phyloP scores from a whole-genome alignment of 2,797 vertebrate species.

The Heteromormyrus szaboi region DNA sequence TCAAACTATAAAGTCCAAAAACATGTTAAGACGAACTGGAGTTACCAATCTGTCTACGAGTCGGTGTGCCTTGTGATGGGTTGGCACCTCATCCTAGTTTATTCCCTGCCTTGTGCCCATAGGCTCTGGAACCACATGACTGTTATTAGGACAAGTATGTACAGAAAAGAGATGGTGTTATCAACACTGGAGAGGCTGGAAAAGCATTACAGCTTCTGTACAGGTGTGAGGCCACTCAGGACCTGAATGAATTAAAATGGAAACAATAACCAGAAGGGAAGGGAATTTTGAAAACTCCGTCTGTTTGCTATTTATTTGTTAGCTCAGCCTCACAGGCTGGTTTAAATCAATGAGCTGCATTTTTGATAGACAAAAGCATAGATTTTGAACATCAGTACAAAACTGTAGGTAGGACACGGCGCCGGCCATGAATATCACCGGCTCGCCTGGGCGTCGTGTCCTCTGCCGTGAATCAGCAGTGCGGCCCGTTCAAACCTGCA shows the following conservation, averaged over 20 bases:
- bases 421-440: background rate
- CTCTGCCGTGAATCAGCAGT: background rate
- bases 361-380: background rate
- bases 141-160: background rate
- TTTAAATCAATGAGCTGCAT: background rate
- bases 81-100: background rate
- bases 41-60: background rate
- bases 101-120: background rate
- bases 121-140: background rate
- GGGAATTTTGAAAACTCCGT: background rate
- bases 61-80: background rate
- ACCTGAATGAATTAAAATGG: background rate
- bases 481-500: background rate
- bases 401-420: background rate
- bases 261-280: background rate
- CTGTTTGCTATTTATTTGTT: background rate
- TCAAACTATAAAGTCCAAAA: background rate
- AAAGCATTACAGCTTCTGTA: background rate
- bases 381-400: background rate
- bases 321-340: background rate
- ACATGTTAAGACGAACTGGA: background rate
- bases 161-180: background rate
- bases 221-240: background rate
- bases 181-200: background rate
- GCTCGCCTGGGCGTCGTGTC: background rate